These are phyloP conservation scores for Eupithecia subumbrata DNA, from an alignment of 2,888 invertebrate genomes.

Conservation along the genomic window DNA sequence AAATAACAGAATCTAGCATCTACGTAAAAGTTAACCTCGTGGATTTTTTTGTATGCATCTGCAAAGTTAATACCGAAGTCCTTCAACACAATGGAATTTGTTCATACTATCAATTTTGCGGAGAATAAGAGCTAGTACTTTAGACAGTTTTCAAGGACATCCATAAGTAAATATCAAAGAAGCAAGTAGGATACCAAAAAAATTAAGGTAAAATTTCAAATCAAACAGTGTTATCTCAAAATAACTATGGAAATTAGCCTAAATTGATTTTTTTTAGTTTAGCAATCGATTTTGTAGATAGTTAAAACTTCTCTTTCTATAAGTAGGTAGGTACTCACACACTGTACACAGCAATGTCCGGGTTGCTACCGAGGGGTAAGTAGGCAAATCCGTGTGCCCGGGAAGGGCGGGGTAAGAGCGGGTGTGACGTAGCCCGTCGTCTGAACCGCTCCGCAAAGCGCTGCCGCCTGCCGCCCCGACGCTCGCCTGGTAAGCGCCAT, in stretches of 20 bases:
- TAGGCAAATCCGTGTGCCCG: constrained; percentile 64
- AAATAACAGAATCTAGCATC: neutral
- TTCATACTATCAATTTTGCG: neutral
- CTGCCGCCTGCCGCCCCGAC: constrained; percentile 63
- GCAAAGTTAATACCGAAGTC: neutral
- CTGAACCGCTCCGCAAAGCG: constrained; percentile 67
- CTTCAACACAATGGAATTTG: neutral
- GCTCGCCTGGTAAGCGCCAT: constrained; percentile 37
- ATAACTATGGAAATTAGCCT: no score
- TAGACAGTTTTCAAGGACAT: neutral
- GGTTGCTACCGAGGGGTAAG: constrained; percentile 59
- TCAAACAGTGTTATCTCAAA: neutral
- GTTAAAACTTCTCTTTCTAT: neutral
- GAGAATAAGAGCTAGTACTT: neutral
- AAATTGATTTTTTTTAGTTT: neutral
- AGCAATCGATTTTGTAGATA: neutral
- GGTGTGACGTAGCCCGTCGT: constrained; percentile 63
- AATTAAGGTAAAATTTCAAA: neutral
- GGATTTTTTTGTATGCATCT: neutral
- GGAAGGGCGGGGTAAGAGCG: constrained; percentile 59
- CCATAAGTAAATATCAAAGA: no score
- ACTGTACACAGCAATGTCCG: neutral
- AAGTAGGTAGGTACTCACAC: constrained; percentile 8
- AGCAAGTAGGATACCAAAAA: neutral
- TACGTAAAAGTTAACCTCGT: neutral